These are phyloP conservation scores for Euleptes europaea DNA, from an alignment of 2,113 vertebrate species.

Conservation along the genomic window DNA sequence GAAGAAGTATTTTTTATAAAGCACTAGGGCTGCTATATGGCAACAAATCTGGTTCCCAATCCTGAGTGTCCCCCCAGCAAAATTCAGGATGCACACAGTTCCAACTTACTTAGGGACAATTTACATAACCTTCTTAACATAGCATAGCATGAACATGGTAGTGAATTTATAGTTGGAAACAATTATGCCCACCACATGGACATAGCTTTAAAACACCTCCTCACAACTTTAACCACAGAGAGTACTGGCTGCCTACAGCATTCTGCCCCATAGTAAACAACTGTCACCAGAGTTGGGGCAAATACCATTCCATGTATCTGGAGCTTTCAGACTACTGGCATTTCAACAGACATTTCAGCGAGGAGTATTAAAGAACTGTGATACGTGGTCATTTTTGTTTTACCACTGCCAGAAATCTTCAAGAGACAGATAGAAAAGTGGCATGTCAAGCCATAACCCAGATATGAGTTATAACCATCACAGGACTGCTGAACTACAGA, in stretches of 20 bases:
- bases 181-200: not conserved
- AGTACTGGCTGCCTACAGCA: not conserved
- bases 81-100: constrained; percentile 41
- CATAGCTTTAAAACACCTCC: not conserved
- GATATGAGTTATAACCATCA: not conserved
- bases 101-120: not conserved
- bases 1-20: constrained; percentile 37
- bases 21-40: constrained; percentile 50
- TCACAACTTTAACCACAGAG: not conserved
- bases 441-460: not conserved
- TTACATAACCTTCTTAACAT: not conserved
- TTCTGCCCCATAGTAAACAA: not conserved
- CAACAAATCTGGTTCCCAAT: constrained; percentile 50
- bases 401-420: not conserved
- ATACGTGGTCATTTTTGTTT: not conserved
- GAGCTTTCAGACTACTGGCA: not conserved
- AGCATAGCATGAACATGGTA: not conserved
- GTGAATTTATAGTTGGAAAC: not conserved
- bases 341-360: not conserved
- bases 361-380: not conserved
- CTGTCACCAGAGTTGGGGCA: not conserved
- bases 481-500: not conserved
- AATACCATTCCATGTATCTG: not conserved
- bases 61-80: not conserved
- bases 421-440: not conserved